Percentiles rank a stretch among this genome's conserved stretches.
Evolutionary conservation across 2,113 vertebrate genomes (phyloP).

Genomic region (Chiloscyllium plagiosum): DNA sequence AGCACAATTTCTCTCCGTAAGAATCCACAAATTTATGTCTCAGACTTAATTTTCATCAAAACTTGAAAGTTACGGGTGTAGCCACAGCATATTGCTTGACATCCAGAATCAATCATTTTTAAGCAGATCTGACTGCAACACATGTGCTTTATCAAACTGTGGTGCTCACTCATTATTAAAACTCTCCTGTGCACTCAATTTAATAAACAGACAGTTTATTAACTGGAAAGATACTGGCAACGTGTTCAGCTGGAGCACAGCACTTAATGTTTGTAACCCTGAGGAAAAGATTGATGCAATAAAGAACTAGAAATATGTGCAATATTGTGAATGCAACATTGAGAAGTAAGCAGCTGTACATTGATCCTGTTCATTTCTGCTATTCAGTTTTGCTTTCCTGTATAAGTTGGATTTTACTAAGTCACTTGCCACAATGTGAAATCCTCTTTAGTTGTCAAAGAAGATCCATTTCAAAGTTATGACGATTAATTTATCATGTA

Average conservation of each 20-base stretch:
- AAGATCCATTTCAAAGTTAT: neutral
- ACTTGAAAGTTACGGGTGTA: neutral
- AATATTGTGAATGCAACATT: neutral
- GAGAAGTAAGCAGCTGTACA: neutral
- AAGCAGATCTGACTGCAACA: neutral
- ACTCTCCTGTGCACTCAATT: neutral
- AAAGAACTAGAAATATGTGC: too few relatives aligned
- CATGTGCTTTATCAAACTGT: conserved; percentile 5
- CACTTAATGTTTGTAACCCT: neutral
- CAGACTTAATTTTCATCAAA: neutral
- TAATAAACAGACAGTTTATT: neutral
- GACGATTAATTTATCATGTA: neutral
- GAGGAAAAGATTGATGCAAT: neutral
- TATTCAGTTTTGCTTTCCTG: neutral
- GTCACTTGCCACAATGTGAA: neutral
- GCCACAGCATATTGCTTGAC: neutral
- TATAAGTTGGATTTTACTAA: neutral
- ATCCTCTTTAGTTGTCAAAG: neutral
- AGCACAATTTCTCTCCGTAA: neutral
- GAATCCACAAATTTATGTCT: neutral
- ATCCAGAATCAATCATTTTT: conserved; percentile 19
- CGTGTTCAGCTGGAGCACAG: neutral
- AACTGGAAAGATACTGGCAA: neutral
- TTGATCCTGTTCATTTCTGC: neutral
- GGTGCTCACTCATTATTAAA: neutral